phyloP scores from a whole-genome alignment of 2,888 invertebrate genomes.

The Spodoptera exigua region DNA sequence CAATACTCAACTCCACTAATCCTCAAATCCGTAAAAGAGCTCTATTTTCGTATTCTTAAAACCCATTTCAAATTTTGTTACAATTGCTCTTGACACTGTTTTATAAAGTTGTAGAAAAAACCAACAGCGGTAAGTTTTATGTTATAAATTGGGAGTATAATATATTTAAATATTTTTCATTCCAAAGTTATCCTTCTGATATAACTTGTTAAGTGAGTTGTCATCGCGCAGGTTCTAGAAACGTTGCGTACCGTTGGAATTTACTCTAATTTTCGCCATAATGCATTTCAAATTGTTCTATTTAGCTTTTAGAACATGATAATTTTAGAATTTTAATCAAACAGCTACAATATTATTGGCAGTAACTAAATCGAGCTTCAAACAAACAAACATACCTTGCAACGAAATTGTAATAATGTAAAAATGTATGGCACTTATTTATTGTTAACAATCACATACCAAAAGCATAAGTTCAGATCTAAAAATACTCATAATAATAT shows the following conservation, averaged over 20 bases:
- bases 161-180: no score
- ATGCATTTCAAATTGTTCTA: constrained; percentile 22
- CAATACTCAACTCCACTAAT: no score
- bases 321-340: constrained; percentile 13
- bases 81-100: no score
- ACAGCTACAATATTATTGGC: background rate
- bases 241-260: constrained; percentile 39
- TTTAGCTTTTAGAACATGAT: constrained; percentile 11
- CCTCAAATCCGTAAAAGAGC: no score
- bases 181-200: constrained; percentile 7
- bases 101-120: no score
- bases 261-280: constrained; percentile 47
- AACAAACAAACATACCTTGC: no score
- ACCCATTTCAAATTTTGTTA: no score
- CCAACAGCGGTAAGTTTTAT: no score
- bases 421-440: background rate
- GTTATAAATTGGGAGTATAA: no score
- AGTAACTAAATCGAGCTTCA: no score
- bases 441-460: constrained; percentile 24
- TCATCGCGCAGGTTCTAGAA: constrained; percentile 31
- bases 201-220: background rate
- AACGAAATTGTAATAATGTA: no score
- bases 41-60: no score
- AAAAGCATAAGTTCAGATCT: constrained; percentile 16
- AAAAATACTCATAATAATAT: constrained; percentile 41